Conservation (phyloP, 1,140 invertebrate genomes). For the Lucilia cuprina region DNA sequence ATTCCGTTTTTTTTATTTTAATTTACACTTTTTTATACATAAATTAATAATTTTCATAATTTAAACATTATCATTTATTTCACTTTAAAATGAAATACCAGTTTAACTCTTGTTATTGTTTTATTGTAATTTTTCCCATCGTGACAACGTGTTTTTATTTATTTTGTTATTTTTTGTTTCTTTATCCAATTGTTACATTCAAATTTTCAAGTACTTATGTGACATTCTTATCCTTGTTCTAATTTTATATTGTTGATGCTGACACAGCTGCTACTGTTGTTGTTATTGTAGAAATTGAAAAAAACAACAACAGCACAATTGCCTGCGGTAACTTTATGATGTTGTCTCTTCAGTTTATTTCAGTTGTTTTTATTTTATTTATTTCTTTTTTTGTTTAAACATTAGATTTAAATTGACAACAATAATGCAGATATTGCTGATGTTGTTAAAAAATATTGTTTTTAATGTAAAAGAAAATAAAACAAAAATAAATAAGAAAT, state of each 20-base stretch:
- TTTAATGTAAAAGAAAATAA: background rate
- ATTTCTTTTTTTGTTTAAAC: background rate
- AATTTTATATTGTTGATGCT: background rate
- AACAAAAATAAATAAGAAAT: background rate
- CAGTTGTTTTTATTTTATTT: background rate
- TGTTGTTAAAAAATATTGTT: background rate
- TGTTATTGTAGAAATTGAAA: background rate
- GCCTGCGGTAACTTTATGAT: background rate
- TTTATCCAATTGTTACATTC: background rate
- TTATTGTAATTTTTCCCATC: background rate
- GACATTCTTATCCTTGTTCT: background rate
- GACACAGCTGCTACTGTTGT: background rate
- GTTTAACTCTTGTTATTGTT: background rate
- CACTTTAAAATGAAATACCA: too few relatives aligned
- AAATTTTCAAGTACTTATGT: background rate
- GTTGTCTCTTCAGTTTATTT: background rate
- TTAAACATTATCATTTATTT: too few relatives aligned
- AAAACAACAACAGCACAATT: background rate
- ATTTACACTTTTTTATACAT: too few relatives aligned
- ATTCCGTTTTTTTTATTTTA: too few relatives aligned
- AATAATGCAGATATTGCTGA: background rate
- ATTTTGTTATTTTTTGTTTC: background rate
- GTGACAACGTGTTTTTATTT: too few relatives aligned
- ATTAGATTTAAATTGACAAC: background rate
- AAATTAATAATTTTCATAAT: too few relatives aligned